Evolutionary conservation across 1,140 invertebrate genomes (phyloP), one percentile per base, ranked within the genome.

Genomic region (Diachasma alloeum): DNA sequence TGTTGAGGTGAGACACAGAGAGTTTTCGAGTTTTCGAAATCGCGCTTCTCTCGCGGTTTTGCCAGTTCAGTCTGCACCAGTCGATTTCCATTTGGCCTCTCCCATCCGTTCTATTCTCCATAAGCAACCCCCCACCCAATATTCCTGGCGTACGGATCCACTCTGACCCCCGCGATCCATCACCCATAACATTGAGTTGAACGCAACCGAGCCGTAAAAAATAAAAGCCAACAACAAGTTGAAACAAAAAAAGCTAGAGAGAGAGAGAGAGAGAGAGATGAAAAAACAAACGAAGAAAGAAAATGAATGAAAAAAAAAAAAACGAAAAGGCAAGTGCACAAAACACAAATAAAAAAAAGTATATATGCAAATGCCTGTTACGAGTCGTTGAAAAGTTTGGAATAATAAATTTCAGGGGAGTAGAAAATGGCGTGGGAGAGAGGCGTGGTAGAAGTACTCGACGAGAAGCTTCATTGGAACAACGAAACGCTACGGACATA

Each of bases 401-500:
- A 84, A 83, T 83, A 83, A 84, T 83, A 83, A 83, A 83, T 84
- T 74, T 67, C 13, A 48, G 26, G 70, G 24, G 46, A 53, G 46
- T 72, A 72, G 39, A 63, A 56, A 72, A 72, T 72, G 44, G 72
- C 72, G 26, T 22, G 53, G 59, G 59, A 63, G 72, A 48, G 72
- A 71, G 48, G 72, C 53, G 72, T 73, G 72, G 53, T 63, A 63
- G 48, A 53, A 73, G 72, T 63, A 36, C 36, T 42, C 48, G 36
- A 19, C 26, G 53, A 63, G 53, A 63, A 59, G 53, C 72, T 59
- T 73, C 72, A 63, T 73, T 59, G 13, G 48, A 73, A 73, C 53
- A 48, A 56, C 48, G 53, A 73, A 73, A 73, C 72, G 72, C n/a
- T 73, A 59, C 72, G 53, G 72, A 73, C 72, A 56, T 73, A 73